Percentiles rank a stretch among this genome's conserved stretches.
These are phyloP conservation scores for Mellilla xanthometata DNA, from an alignment of 2,888 invertebrate genomes.

Conservation along the genomic window DNA sequence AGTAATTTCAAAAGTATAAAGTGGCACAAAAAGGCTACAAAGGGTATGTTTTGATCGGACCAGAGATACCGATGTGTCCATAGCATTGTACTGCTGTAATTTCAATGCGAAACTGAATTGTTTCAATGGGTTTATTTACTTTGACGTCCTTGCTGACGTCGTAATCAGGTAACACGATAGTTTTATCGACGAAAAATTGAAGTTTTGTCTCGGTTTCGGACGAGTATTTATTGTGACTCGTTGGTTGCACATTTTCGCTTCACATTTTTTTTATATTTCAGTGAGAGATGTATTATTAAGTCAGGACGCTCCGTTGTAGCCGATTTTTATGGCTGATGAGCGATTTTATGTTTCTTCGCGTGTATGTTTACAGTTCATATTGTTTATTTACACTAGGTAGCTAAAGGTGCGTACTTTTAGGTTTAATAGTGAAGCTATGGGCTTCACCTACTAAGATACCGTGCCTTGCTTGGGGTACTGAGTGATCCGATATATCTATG, in stretches of 20 bases:
- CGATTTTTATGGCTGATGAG: slow-evolving; percentile 57
- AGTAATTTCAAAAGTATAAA: slow-evolving; percentile 30
- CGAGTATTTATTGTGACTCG: slow-evolving; percentile 28
- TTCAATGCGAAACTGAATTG: slow-evolving; percentile 62
- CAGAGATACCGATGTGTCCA: slow-evolving; percentile 66
- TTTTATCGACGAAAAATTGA: slow-evolving; percentile 27
- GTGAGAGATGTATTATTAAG: slow-evolving; percentile 8
- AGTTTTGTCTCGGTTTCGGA: slow-evolving; percentile 19
- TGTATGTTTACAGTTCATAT: slow-evolving; percentile 68
- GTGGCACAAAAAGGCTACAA: slow-evolving; percentile 43
- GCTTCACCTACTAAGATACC: too few species aligned
- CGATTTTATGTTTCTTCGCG: slow-evolving; percentile 66
- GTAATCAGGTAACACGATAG: slow-evolving; percentile 52
- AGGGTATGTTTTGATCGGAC: slow-evolving; percentile 79
- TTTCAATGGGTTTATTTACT: slow-evolving; percentile 63
- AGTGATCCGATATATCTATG: too few species aligned
- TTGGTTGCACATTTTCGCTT: slow-evolving; percentile 35
- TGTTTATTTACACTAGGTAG: slow-evolving; percentile 75
- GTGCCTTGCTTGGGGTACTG: too few species aligned
- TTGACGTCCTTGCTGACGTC: slow-evolving; percentile 51
- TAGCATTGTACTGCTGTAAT: slow-evolving; percentile 70
- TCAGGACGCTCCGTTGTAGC: slow-evolving; percentile 32
- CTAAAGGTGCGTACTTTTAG: slow-evolving; percentile 44
- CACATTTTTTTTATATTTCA: slow-evolving; percentile 37
- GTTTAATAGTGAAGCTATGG: too few species aligned